Evolutionary conservation across 2,888 invertebrate species (phyloP).

Genomic region (Trichogramma evanescens): DNA sequence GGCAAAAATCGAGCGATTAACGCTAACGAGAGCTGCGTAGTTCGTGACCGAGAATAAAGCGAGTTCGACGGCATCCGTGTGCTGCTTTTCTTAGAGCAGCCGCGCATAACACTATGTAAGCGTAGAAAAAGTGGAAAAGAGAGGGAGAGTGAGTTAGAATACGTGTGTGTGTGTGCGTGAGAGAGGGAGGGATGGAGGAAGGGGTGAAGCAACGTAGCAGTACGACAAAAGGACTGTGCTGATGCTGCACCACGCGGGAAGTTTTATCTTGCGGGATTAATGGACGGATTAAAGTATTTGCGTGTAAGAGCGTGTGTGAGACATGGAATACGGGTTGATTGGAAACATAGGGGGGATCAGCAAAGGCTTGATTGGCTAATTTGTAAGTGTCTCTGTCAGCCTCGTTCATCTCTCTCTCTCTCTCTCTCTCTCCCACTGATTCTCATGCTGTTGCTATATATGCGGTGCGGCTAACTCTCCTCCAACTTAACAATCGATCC

Average conservation of each 20-base stretch:
- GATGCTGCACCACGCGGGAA: constrained; percentile 37
- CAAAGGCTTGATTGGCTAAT: constrained; percentile 48
- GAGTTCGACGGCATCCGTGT: too few species aligned
- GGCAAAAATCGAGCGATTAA: too few species aligned
- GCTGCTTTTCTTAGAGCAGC: too few species aligned
- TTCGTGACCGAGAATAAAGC: too few species aligned
- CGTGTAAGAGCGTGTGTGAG: constrained; percentile 13
- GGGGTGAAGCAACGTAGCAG: constrained; percentile 2
- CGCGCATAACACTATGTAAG: too few species aligned
- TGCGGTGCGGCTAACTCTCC: neutral
- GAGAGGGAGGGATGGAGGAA: too few species aligned
- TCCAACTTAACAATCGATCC: constrained; percentile 42
- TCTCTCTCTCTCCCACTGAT: neutral
- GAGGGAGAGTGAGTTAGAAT: too few species aligned
- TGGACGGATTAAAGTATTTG: constrained; percentile 48
- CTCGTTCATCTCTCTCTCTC: constrained; percentile 10
- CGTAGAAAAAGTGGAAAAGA: too few species aligned
- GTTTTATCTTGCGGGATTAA: constrained; percentile 47
- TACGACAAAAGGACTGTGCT: constrained; percentile 43
- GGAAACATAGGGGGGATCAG: constrained; percentile 42
- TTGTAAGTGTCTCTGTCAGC: constrained; percentile 46
- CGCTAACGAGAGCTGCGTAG: too few species aligned
- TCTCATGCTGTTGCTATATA: neutral
- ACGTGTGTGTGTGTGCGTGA: too few species aligned
- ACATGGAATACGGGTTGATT: constrained; percentile 42